Conservation (phyloP, 2,888 invertebrate species). For the Oasisia sp. region DNA sequence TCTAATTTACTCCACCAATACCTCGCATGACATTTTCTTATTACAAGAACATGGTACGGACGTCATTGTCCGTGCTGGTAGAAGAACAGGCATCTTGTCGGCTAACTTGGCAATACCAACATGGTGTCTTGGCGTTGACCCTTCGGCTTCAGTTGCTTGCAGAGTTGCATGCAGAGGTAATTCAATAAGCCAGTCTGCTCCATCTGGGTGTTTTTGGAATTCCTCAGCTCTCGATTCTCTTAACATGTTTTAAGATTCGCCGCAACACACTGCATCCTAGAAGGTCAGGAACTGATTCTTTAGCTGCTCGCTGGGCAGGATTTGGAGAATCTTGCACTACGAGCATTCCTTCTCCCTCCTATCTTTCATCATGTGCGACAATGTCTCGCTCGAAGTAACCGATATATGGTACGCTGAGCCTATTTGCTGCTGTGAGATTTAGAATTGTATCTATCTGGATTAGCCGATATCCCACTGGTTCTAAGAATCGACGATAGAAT, state of each 20-base stretch:
- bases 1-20: neutral
- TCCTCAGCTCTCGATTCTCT: neutral
- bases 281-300: neutral
- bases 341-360: no score
- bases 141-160: neutral
- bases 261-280: neutral
- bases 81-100: no score
- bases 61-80: neutral
- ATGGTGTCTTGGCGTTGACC: neutral
- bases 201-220: neutral
- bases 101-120: neutral
- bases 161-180: neutral
- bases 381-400: no score
- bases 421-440: no score
- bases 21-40: neutral
- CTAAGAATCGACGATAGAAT: neutral
- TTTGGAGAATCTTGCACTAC: neutral
- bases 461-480: no score
- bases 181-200: neutral
- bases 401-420: no score
- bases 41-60: neutral
- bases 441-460: no score
- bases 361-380: no score
- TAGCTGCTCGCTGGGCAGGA: neutral
- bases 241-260: neutral